Base-by-base conservation (phyloP, 1,140 invertebrate genomes). In the Monomorium pharaonis region DNA sequence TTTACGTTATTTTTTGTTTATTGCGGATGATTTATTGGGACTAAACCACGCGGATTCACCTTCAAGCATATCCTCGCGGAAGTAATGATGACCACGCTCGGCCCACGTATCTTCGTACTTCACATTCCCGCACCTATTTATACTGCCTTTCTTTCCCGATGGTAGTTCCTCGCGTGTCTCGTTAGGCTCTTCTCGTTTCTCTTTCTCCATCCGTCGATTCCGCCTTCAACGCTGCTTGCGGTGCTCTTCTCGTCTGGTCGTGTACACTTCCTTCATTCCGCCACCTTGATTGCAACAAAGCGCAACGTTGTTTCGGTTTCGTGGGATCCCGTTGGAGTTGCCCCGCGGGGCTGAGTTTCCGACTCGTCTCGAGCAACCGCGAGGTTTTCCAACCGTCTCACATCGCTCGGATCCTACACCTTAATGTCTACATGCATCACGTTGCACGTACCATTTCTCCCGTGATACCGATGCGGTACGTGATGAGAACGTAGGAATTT, bases 221-320 rank as follows among this genome's bases (percentile, higher is more conserved):
- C n/a, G 51, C 49, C 67, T 54, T 80, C 62, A 51, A 56, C 65
- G 42, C 75, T 47, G 44, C 65, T 81, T 14, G 65, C 65, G 51
- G 67, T 72, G 51, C n/a, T 72, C 44, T 44, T 12, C 30, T 81
- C 49, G 24, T 54, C 49, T 67, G 30, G 21, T 67, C 44, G 44
- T 42, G 63, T 6, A 33, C 62, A 63, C 76, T 54, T 81, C 65
- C 49, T 81, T 58, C 78, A 81, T 81, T 81, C 65, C 63, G 65
- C 75, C 65, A 70, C 33, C 65, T 81, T 80, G 77, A 80, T 80
- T 56, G 78, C 78, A 44, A 58, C 78, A 83, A 72, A 83, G 78
- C 51, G 78, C 78, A 54, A 67, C 44, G 47, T 80, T 80, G 78
- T 72, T 58, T 83, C 67, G n/a, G 78, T 58, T 83, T 58, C 65